Evolutionary conservation across 2,113 vertebrate species (phyloP).

Genomic region (Myrmecobius fasciatus): DNA sequence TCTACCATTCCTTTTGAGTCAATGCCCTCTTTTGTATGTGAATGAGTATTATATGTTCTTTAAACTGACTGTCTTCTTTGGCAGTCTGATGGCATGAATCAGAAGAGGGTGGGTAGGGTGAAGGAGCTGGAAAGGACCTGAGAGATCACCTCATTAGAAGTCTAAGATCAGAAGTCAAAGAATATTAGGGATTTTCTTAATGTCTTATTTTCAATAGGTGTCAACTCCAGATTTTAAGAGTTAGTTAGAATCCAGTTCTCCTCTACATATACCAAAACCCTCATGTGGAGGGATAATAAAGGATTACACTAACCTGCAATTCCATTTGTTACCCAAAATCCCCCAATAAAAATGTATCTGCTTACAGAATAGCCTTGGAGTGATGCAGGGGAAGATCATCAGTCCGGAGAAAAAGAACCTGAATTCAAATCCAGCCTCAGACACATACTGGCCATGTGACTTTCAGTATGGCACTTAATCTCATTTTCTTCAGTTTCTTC

Average conservation of each 20-base stretch:
- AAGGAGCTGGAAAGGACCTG: neutral
- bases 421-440: too few species aligned
- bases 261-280: neutral
- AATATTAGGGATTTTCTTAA: neutral
- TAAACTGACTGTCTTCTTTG: rapidly evolving
- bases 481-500: neutral
- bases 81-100: neutral
- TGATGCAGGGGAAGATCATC: too few species aligned
- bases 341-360: neutral
- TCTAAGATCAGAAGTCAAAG: neutral
- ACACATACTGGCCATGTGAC: too few species aligned
- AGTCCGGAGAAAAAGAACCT: neutral
- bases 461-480: neutral
- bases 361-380: neutral
- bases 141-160: neutral
- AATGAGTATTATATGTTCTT: neutral
- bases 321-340: neutral
- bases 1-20: neutral
- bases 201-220: neutral
- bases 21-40: neutral
- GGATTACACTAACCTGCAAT: neutral
- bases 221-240: neutral
- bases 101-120: neutral
- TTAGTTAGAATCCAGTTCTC: neutral
- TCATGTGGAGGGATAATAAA: rapidly evolving